Evolutionary conservation across 2,888 invertebrate species (phyloP).

Genomic region (Coelinius sp.): DNA sequence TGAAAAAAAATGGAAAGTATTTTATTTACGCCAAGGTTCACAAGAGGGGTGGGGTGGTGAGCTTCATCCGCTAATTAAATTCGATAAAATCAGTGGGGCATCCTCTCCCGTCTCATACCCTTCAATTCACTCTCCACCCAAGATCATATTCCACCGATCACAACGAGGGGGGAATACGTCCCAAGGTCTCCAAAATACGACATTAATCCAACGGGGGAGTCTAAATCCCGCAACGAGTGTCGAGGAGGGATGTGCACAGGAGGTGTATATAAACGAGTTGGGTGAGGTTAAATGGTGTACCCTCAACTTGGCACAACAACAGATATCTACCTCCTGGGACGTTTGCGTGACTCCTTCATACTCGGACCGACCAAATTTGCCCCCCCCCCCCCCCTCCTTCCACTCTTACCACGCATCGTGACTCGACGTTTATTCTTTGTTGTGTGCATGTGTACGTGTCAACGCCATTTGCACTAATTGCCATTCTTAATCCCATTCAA

Average conservation of each 20-base stretch:
- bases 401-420: background rate
- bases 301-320: slow-evolving; percentile 1
- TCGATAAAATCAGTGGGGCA: slow-evolving; percentile 57
- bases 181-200: slow-evolving; percentile 4
- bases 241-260: slow-evolving; percentile 13
- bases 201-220: background rate
- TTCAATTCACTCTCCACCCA: slow-evolving; percentile 41
- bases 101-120: slow-evolving; percentile 27
- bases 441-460: slow-evolving; percentile 22
- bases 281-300: slow-evolving; percentile 37
- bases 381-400: slow-evolving; percentile 14
- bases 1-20: background rate
- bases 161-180: background rate
- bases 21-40: background rate
- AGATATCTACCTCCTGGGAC: slow-evolving; percentile 14
- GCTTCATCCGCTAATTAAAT: slow-evolving; percentile 61
- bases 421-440: slow-evolving; percentile 23
- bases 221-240: background rate
- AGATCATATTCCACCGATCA: slow-evolving; percentile 44
- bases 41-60: slow-evolving; percentile 42
- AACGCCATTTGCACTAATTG: slow-evolving; percentile 37
- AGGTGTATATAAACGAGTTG: slow-evolving; percentile 23
- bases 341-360: slow-evolving; percentile 39
- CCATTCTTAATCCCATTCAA: slow-evolving; percentile 38
- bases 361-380: slow-evolving; percentile 5